A percentile compares a stretch with the other conserved stretches of the same genome.
phyloP scores from a whole-genome alignment of 1,140 invertebrate species.

The Neotoxoptera formosana region DNA sequence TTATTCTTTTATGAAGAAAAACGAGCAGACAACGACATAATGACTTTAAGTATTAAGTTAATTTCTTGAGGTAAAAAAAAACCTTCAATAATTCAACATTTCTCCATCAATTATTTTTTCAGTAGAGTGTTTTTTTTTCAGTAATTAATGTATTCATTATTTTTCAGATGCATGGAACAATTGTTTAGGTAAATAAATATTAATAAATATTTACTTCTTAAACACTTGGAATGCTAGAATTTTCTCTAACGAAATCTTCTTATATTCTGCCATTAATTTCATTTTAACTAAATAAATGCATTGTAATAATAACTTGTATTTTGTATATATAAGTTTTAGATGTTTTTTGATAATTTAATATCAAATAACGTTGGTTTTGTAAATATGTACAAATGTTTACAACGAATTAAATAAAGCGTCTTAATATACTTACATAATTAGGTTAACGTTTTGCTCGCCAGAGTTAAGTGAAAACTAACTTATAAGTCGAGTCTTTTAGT shows the following conservation, averaged over 20 bases:
- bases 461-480: background rate
- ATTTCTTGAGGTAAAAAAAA: background rate
- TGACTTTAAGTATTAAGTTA: constrained; percentile 17
- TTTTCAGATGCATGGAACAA: background rate
- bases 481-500: background rate
- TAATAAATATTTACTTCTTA: background rate
- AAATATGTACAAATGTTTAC: background rate
- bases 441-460: background rate
- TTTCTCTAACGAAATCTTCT: background rate
- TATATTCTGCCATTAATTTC: background rate
- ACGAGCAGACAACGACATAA: background rate
- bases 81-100: constrained; percentile 10
- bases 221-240: background rate
- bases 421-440: background rate
- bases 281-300: background rate
- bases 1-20: constrained; percentile 35
- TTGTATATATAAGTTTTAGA: background rate
- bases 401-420: background rate
- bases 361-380: background rate
- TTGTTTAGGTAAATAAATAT: background rate
- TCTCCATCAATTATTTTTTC: background rate
- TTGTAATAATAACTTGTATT: background rate
- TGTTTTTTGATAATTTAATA: background rate
- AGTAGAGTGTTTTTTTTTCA: background rate
- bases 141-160: background rate